Base-by-base conservation (phyloP, 2,797 vertebrate species). In the Sebastes reedi region DNA sequence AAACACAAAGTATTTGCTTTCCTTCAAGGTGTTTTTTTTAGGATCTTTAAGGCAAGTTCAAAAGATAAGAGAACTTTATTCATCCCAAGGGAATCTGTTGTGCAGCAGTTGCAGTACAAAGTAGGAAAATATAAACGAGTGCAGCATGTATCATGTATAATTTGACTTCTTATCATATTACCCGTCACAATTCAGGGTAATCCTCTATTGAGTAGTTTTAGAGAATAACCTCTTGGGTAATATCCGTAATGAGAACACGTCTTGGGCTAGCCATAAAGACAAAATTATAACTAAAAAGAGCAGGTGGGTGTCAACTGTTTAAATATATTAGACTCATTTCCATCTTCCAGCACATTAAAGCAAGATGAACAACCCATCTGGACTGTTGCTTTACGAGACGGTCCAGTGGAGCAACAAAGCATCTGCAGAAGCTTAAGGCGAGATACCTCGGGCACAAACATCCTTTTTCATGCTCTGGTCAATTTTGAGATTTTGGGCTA, bases 1-100 rank as follows among this genome's bases (percentile, higher is more conserved):
- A 55, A 80, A 67, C 67, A 76, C 62, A 14, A 34, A 60, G 74
- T 20, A 2, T 72, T 58, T 1, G 2, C 7, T 79, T 60, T 64
- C 18, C 42, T 74, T 39, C 20, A 42, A 7, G 25, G 42, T 20
- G 16, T 16, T 46, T 61, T 54, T 7, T 22, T 1, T 0, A 2
- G 6, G 27, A 71, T 29, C 8, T 71, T 46, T 36, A 14, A 24
- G 2, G 20, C 22, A 22, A n/a, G 24, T 66, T 32, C 20, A 71
- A 22, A 68, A 34, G 1, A 54, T 55, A 14, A 66, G 34, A 4
- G 34, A 16, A 50, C n/a, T 67, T 16, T 29, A 11, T 50, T 67
- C 11, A 29, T 7, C 39, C 25, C 2, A 1, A 29, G 64, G 22
- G 24, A 24, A n/a, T 1, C 6, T 52, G 39, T 67, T 18, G 6